Conservation (phyloP, 2,797 vertebrate genomes). For the Sebastes minor region DNA sequence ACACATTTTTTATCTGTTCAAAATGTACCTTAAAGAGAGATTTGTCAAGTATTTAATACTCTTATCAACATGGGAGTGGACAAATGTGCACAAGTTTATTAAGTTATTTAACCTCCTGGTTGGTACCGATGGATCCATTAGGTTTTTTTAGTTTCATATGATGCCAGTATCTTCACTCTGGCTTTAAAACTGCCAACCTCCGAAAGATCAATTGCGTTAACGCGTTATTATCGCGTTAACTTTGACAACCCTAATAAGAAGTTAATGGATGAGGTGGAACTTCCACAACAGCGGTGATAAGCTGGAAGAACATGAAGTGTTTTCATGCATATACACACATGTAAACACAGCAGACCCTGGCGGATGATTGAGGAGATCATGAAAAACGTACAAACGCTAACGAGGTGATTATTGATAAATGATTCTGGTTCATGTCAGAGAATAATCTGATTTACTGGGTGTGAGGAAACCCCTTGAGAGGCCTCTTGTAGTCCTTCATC, state of each 20-base stretch:
- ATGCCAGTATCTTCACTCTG: too few species aligned
- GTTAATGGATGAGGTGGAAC: neutral
- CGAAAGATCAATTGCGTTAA: too few species aligned
- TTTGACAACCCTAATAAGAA: neutral
- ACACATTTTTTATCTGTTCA: too few species aligned
- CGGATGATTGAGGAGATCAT: neutral
- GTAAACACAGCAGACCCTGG: neutral
- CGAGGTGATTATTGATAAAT: constrained; percentile 21
- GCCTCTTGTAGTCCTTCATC: neutral
- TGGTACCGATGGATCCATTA: too few species aligned
- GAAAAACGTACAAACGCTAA: neutral
- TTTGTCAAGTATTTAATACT: too few species aligned
- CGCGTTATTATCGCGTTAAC: too few species aligned
- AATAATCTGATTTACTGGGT: neutral
- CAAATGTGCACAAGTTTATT: too few species aligned
- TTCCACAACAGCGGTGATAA: neutral
- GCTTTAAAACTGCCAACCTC: too few species aligned
- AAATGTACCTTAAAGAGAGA: too few species aligned
- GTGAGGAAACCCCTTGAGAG: neutral
- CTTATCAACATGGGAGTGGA: too few species aligned
- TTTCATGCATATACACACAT: neutral
- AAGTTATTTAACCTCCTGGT: too few species aligned
- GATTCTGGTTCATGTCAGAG: neutral
- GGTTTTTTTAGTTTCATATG: too few species aligned
- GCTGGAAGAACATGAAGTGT: neutral